Base-by-base conservation (phyloP, 1,140 invertebrate species). In the Polypedilum vanderplanki region DNA sequence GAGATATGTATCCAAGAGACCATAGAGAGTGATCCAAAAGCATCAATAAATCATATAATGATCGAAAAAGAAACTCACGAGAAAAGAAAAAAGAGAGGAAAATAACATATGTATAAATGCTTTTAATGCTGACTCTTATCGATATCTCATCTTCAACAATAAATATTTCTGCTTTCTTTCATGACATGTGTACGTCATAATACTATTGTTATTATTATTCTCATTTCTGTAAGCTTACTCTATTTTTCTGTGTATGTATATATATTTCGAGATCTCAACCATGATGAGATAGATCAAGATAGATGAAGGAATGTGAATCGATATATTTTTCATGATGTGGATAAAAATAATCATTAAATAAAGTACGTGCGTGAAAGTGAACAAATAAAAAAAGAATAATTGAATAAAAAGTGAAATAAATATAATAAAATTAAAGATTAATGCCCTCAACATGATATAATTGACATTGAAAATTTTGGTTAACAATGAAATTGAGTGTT, bases 401-500 rank as follows among this genome's bases (percentile, higher is more conserved):
- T 70, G 20, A 70, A 70, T 15, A 70, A 67, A 67, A 22, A 70
- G 65, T 20, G 65, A 70, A 22, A 70, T 18, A 20, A 7, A n/a
- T 18, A n/a, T 17, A n/a, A 70, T 20, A 70, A 70, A 70, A 70
- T 1, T 7, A 70, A 3, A 7, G 18, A 20, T 20, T 5, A 70
- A 70, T n/a, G 41, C 15, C 1, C 17, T 20, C 7, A 18, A 67
- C 17, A 17, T 67, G 17, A 20, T 67, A 17, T 18, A 18, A 57
- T 57, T 57, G 12, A n/a, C 10, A n/a, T 57, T 46, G 7, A 57
- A 57, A 57, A 15, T 57, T 67, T 67, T 70, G 65, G 65, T 70
- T 73, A 76, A 81, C 78, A 79, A 93, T 93, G 91, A 93, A 93
- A 87, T 85, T 92, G 80, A 91, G 90, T 83, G 91, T 93, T 80